Percentiles rank a stretch among this genome's conserved stretches.
phyloP scores from a whole-genome alignment of 2,113 vertebrate genomes.

The Scytalopus superciliaris region DNA sequence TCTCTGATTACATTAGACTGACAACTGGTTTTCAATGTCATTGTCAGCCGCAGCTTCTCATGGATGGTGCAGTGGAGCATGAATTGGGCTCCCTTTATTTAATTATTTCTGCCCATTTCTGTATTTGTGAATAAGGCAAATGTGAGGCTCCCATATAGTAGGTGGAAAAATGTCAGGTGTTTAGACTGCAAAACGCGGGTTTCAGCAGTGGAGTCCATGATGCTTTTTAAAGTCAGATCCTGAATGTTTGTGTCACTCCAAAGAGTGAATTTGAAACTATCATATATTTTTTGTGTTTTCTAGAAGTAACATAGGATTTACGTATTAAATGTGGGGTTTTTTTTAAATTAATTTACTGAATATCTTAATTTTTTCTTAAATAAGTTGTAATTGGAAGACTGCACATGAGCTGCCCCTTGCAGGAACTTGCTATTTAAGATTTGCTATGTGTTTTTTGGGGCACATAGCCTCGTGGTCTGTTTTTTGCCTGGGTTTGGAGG shows the following conservation, averaged over 20 bases:
- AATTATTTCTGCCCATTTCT: constrained; percentile 55
- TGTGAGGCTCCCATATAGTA: neutral
- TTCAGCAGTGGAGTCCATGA: neutral
- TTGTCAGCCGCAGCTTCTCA: constrained; percentile 50
- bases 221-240: neutral
- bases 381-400: neutral
- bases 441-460: neutral
- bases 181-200: neutral
- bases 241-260: accelerated
- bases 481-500: neutral
- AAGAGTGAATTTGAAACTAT: neutral
- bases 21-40: constrained; percentile 75
- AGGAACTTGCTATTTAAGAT: neutral
- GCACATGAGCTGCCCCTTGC: neutral
- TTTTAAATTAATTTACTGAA: neutral
- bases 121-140: constrained; percentile 7
- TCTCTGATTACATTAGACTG: constrained; percentile 73
- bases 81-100: constrained; percentile 55
- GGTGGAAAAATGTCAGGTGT: neutral
- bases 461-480: accelerated
- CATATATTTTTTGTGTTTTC: neutral
- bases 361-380: neutral
- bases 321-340: neutral
- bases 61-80: constrained; percentile 37
- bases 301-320: neutral